A percentile compares a stretch with the other conserved stretches of the same genome.
phyloP scores from a whole-genome alignment of 1,140 invertebrate genomes.

The Lycorma delicatula region DNA sequence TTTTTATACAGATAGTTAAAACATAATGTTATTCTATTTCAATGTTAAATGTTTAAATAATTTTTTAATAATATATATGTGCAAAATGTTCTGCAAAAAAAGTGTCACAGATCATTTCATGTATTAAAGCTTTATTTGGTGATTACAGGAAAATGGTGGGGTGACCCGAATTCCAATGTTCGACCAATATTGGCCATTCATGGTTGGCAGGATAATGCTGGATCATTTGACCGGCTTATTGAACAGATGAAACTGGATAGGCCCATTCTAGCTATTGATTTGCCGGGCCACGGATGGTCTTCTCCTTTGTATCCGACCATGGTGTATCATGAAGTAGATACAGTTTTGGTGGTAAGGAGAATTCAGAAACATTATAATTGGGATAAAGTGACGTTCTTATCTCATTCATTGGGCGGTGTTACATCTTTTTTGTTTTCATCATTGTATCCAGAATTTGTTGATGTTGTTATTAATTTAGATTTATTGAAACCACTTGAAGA shows the following conservation, averaged over 20 bases:
- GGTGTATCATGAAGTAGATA: slow-evolving; percentile 72
- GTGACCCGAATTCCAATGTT: slow-evolving; percentile 48
- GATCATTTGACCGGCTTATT: slow-evolving; percentile 71
- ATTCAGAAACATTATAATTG: slow-evolving; percentile 70
- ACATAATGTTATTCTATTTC: too few relatives aligned
- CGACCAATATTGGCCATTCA: slow-evolving; percentile 74
- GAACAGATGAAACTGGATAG: slow-evolving; percentile 48
- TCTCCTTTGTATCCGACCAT: slow-evolving; percentile 59
- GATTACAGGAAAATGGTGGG: slow-evolving; percentile 77
- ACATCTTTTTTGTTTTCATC: slow-evolving; percentile 71
- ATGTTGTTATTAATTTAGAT: slow-evolving; percentile 19
- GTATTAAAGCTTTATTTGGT: too few relatives aligned
- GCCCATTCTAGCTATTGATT: slow-evolving; percentile 62
- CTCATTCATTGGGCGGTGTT: slow-evolving; percentile 72
- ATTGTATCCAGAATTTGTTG: slow-evolving; percentile 60
- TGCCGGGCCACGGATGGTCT: slow-evolving; percentile 75
- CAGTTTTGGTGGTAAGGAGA: slow-evolving; percentile 51
- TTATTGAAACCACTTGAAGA: slow-evolving; percentile 52
- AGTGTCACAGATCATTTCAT: too few relatives aligned
- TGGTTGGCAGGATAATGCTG: slow-evolving; percentile 84
- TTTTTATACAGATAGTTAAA: too few relatives aligned
- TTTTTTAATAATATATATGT: too few relatives aligned
- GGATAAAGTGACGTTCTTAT: slow-evolving; percentile 64
- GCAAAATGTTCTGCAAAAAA: too few relatives aligned
- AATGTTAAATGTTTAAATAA: too few relatives aligned